phyloP scores from a whole-genome alignment of 2,113 vertebrate genomes.

The Clupea harengus region DNA sequence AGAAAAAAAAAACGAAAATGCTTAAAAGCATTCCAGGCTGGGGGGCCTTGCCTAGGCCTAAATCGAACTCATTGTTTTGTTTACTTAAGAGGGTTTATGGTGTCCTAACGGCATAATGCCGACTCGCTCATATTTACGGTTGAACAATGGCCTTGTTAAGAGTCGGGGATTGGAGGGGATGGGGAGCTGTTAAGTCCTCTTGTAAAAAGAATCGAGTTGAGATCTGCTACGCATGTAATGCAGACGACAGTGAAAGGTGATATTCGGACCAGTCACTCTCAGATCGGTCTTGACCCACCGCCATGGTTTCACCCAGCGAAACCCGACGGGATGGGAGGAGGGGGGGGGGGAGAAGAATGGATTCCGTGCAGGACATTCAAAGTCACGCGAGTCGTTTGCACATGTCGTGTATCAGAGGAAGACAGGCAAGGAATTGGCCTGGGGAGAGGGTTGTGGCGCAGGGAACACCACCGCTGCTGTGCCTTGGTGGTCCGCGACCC shows the following conservation, averaged over 20 bases:
- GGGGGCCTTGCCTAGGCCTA: slow-evolving; percentile 15
- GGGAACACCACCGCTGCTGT: slow-evolving; percentile 46
- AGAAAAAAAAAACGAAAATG: slow-evolving; percentile 39
- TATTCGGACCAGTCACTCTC: neutral
- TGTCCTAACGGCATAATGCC: neutral
- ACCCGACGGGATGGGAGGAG: neutral
- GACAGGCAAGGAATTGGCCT: slow-evolving; percentile 43
- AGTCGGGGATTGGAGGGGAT: neutral
- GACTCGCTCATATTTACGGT: neutral
- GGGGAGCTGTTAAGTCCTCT: neutral
- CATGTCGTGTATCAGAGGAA: neutral
- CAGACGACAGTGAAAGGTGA: neutral
- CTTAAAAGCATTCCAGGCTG: slow-evolving; percentile 73
- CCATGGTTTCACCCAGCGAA: neutral
- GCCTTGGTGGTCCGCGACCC: slow-evolving; percentile 56
- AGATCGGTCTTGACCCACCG: neutral
- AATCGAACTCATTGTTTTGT: slow-evolving; percentile 7
- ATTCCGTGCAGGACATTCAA: neutral
- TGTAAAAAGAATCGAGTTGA: neutral
- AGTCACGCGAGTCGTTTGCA: neutral
- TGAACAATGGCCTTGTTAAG: slow-evolving; percentile 17
- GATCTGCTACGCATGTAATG: neutral
- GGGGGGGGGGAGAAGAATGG: neutral
- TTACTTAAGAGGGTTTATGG: slow-evolving; percentile 15
- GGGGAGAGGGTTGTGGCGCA: slow-evolving; percentile 48